phyloP scores from a whole-genome alignment of 2,113 vertebrate species.

The Salvelinus sp. region DNA sequence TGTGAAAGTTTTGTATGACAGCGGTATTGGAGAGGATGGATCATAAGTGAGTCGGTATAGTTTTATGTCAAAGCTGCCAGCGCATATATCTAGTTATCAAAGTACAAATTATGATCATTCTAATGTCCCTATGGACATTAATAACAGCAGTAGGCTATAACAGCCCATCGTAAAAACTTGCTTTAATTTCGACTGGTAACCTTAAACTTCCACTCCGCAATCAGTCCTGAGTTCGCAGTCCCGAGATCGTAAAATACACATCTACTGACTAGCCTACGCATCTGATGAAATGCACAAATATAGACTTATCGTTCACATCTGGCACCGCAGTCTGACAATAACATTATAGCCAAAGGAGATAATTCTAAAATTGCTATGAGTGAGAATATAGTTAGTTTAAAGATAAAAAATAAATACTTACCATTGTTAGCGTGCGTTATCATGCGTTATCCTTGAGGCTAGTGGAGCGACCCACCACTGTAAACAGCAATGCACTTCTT shows the following conservation, averaged over 20 bases:
- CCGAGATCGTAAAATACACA: conserved; percentile 41
- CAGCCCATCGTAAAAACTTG: background rate
- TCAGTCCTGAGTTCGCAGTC: conserved; percentile 57
- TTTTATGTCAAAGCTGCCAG: no score
- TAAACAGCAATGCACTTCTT: background rate
- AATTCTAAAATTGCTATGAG: background rate
- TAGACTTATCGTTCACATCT: background rate
- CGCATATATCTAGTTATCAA: no score
- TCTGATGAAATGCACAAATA: conserved; percentile 4
- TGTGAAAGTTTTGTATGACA: no score
- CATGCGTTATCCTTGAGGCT: background rate
- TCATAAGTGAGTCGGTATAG: no score
- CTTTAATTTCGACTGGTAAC: conserved; percentile 3
- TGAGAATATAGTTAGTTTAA: background rate
- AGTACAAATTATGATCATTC: background rate
- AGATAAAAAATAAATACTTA: conserved; percentile 33
- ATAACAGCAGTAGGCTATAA: background rate
- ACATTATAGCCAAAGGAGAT: background rate
- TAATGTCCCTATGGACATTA: background rate
- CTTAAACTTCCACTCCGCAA: conserved; percentile 32
- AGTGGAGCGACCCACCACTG: background rate
- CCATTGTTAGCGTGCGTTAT: conserved; percentile 31
- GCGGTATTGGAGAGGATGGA: no score
- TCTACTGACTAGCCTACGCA: conserved; percentile 1
- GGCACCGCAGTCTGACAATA: background rate